A percentile compares a stretch with the other conserved stretches of the same genome.
Conservation (phyloP, 2,113 vertebrate genomes). For the human (Homo sapiens) region GRCh38 chrX:15945001-15945500, state of each 20-base stretch:
- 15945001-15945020: conserved; percentile 24
- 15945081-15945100: conserved; percentile 21
- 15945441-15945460: background rate
- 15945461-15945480: conserved; percentile 44
- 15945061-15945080: conserved; percentile 46
- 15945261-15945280: background rate
- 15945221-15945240: background rate
- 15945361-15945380: background rate
- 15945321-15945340: conserved; percentile 35
- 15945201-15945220: background rate
- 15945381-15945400: background rate
- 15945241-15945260: background rate
- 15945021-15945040: conserved; percentile 36
- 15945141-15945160: conserved; percentile 26
- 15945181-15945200: background rate
- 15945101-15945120: conserved; percentile 31
- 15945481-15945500: conserved; percentile 42
- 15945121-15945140: background rate
- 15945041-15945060: conserved; percentile 15
- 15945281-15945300: background rate
- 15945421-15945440: conserved; percentile 21
- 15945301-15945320: background rate
- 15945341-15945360: background rate
- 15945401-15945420: background rate
- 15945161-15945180: background rate